A percentile compares a stretch with the other conserved stretches of the same genome.
phyloP scores from a whole-genome alignment of 2,888 invertebrate species.

The Hermodice carunculata region DNA sequence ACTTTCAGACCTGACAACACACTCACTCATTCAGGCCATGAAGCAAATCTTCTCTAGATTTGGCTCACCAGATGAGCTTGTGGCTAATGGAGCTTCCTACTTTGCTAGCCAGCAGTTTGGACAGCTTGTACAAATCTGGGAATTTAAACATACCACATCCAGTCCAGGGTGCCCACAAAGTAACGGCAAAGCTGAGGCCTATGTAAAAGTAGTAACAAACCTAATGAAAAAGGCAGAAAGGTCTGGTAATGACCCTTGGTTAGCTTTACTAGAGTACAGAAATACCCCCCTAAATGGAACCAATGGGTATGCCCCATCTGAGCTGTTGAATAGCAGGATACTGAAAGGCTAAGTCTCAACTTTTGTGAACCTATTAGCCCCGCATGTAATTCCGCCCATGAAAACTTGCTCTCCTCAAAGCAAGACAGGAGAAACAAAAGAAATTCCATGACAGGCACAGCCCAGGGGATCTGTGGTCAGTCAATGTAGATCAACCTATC shows the following conservation, averaged over 20 bases:
- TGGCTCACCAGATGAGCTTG: not conserved
- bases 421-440: too few species aligned
- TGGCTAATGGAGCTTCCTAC: not conserved
- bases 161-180: not conserved
- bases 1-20: too few species aligned
- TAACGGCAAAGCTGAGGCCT: slow-evolving; percentile 1
- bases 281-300: slow-evolving; percentile 1
- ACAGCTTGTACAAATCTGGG: not conserved
- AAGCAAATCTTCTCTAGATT: not conserved
- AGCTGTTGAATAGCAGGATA: too few species aligned
- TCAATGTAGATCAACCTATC: too few species aligned
- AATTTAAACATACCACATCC: not conserved
- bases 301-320: too few species aligned
- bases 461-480: too few species aligned
- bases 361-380: too few species aligned
- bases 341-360: too few species aligned
- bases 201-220: not conserved
- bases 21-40: too few species aligned
- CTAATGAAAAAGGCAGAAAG: not conserved
- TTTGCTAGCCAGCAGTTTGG: not conserved
- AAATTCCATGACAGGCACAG: too few species aligned
- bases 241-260: not conserved
- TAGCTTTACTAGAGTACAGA: not conserved
- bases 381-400: too few species aligned
- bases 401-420: too few species aligned